Evolutionary conservation across 92 coral and sea anemone genomes (phyloP).

Genomic region (Zoanthus sansibaricus): DNA sequence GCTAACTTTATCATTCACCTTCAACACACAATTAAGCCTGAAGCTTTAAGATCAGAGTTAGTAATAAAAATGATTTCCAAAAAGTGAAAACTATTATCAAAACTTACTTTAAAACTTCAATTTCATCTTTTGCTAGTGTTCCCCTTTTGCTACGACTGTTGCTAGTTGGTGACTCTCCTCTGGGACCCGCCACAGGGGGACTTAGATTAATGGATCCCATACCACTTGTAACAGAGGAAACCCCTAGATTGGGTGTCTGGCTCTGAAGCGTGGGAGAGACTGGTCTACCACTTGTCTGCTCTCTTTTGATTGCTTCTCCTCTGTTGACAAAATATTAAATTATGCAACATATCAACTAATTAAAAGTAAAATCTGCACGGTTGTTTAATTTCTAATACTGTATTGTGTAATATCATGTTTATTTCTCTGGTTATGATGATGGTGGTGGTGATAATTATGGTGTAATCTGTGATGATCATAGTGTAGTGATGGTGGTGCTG

Average conservation of each 20-base stretch:
- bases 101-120: conserved; percentile 89
- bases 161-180: conserved; percentile 25
- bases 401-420: too few species aligned
- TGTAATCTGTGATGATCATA: too few species aligned
- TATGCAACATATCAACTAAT: neutral
- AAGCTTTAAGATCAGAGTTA: too few species aligned
- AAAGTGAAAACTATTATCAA: neutral
- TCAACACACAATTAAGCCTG: too few species aligned
- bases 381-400: neutral
- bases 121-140: conserved; percentile 78
- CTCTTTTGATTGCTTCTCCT: conserved; percentile 84
- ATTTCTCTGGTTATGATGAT: too few species aligned
- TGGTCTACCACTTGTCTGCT: conserved; percentile 28
- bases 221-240: conserved; percentile 51
- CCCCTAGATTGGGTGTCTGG: conserved; percentile 32
- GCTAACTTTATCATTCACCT: too few species aligned
- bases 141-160: conserved; percentile 60
- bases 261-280: conserved; percentile 5
- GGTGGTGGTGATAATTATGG: too few species aligned
- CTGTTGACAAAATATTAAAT: conserved; percentile 37
- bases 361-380: neutral
- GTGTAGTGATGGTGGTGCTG: too few species aligned
- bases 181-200: conserved; percentile 29
- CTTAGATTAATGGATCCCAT: conserved; percentile 58
- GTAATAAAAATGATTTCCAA: neutral